phyloP scores from a whole-genome alignment of 2,888 invertebrate genomes.

The Lymantria monacha region DNA sequence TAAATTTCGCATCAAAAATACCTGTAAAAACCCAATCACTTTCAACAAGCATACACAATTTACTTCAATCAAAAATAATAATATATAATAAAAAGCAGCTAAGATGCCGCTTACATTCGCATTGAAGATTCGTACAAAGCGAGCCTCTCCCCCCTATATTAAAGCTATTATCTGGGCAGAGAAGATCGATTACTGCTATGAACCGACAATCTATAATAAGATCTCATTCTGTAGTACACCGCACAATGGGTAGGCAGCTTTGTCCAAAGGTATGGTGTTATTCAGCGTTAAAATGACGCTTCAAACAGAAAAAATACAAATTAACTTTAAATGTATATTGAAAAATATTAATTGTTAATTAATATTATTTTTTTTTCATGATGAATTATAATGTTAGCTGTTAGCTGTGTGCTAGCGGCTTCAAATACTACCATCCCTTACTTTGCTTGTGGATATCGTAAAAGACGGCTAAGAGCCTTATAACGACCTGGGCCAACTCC shows the following conservation, averaged over 20 bases:
- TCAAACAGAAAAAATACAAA: neutral
- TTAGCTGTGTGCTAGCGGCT: too few species aligned
- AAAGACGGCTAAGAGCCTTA: too few species aligned
- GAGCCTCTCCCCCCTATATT: conserved; percentile 35
- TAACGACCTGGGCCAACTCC: too few species aligned
- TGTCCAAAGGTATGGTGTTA: conserved; percentile 37
- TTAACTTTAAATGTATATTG: neutral
- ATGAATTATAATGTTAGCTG: too few species aligned
- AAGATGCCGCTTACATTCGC: conserved; percentile 32
- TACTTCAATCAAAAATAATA: conserved; percentile 7
- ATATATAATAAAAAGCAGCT: conserved; percentile 19
- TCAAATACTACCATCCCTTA: too few species aligned
- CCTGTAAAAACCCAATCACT: neutral
- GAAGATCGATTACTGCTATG: conserved; percentile 47
- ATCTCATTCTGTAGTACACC: conserved; percentile 51
- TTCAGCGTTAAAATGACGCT: conserved; percentile 31
- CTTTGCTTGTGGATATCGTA: too few species aligned
- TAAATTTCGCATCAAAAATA: neutral
- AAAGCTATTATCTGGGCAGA: conserved; percentile 39
- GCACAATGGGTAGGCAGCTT: conserved; percentile 43
- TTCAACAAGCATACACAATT: conserved; percentile 12
- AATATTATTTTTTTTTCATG: too few species aligned
- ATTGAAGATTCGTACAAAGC: conserved; percentile 26
- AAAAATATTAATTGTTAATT: too few species aligned
- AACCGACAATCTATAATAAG: conserved; percentile 58